Conservation (phyloP, 2,113 vertebrate genomes). For the Sylvia atricapilla region DNA sequence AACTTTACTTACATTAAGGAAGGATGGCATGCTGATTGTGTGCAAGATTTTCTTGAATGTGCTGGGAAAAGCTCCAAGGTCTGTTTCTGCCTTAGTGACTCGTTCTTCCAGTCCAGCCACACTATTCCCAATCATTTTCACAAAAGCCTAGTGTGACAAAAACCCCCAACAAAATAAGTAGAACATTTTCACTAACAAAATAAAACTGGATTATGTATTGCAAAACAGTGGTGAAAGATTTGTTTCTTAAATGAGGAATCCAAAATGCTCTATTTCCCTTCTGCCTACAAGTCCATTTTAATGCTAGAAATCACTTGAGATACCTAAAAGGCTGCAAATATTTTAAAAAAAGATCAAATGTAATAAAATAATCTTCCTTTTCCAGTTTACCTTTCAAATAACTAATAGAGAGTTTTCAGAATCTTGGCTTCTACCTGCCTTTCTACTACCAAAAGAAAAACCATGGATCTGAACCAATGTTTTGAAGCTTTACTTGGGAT, state of each 20-base stretch:
- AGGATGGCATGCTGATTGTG: conserved; percentile 82
- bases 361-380: background rate
- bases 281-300: background rate
- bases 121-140: conserved; percentile 84
- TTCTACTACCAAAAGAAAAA: background rate
- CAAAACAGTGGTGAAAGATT: background rate
- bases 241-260: background rate
- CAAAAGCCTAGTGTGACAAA: conserved; percentile 78
- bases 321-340: background rate
- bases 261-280: background rate
- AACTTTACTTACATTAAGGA: conserved; percentile 80
- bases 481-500: background rate
- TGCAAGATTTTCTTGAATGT: conserved; percentile 88
- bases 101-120: conserved; percentile 88
- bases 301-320: background rate
- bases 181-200: background rate
- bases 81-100: conserved; percentile 86
- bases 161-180: rapidly evolving
- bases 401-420: background rate
- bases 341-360: background rate
- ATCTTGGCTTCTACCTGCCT: background rate
- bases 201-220: background rate
- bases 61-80: conserved; percentile 83
- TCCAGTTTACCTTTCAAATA: background rate
- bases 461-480: background rate